A percentile compares a stretch with the other conserved stretches of the same genome.
Evolutionary conservation across 2,797 vertebrate genomes (phyloP).

Genomic region (Bradypus variegatus): DNA sequence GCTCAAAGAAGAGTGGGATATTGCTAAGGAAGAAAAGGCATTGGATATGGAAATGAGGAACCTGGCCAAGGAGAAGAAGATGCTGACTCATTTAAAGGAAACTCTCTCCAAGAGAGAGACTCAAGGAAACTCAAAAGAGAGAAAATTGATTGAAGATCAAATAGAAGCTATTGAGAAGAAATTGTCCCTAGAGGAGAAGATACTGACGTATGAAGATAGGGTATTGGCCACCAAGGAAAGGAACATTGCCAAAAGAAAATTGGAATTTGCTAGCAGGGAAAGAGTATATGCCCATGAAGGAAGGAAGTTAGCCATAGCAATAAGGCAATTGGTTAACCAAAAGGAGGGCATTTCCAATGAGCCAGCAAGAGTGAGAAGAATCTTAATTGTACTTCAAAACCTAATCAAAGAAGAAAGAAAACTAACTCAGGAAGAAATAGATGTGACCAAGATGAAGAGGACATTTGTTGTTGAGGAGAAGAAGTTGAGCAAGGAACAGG

Average conservation of each 20-base stretch:
- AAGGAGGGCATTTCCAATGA: not conserved
- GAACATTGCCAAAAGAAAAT: not conserved
- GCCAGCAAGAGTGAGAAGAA: not conserved
- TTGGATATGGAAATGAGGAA: not conserved
- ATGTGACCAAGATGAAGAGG: constrained; percentile 25
- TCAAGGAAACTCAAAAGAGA: not conserved
- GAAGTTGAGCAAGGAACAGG: not conserved
- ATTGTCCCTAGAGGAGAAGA: constrained; percentile 33
- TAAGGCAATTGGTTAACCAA: not conserved
- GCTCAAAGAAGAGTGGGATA: not conserved
- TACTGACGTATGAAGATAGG: constrained; percentile 34
- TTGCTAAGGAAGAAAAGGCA: not conserved
- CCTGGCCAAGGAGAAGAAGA: constrained; percentile 17
- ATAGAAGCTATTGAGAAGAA: not conserved
- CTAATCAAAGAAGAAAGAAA: constrained; percentile 25
- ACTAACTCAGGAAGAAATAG: constrained; percentile 21
- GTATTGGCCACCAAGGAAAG: constrained; percentile 45
- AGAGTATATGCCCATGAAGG: constrained; percentile 43
- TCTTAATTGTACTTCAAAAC: constrained; percentile 19
- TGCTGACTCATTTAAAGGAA: not conserved
- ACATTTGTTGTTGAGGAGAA: constrained; percentile 8
- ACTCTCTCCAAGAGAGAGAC: not conserved
- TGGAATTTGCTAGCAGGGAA: constrained; percentile 8
- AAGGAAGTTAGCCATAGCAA: constrained; percentile 36
- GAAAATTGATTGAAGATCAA: not conserved